phyloP scores from a whole-genome alignment of 2,888 invertebrate genomes.

The Drosophila paramelanica region DNA sequence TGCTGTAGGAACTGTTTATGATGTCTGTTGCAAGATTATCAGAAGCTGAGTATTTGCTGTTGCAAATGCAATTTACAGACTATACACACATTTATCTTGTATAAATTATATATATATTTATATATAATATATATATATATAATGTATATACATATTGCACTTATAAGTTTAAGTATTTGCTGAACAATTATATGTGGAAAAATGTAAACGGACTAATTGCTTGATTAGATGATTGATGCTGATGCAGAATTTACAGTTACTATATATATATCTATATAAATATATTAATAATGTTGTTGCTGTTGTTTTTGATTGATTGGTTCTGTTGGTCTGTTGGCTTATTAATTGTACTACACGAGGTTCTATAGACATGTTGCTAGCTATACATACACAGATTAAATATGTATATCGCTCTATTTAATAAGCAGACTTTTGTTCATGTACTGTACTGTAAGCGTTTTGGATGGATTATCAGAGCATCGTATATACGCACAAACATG shows the following conservation, averaged over 20 bases:
- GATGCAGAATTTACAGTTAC: conserved; percentile 7
- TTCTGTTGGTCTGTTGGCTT: conserved; percentile 34
- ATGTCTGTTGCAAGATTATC: conserved; percentile 30
- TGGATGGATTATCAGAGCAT: conserved; percentile 36
- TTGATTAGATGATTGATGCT: conserved; percentile 10
- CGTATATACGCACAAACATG: conserved; percentile 46
- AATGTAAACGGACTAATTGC: conserved; percentile 35
- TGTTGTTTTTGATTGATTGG: conserved; percentile 21
- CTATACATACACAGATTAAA: conserved; percentile 77
- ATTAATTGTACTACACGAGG: conserved; percentile 52
- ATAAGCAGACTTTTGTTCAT: conserved; percentile 43
- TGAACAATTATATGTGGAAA: conserved; percentile 28
- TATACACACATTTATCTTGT: conserved; percentile 46
- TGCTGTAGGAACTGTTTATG: conserved; percentile 31
- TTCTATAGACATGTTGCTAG: conserved; percentile 82
- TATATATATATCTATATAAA: conserved; percentile 9
- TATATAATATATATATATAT: conserved; percentile 13
- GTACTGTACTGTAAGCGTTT: conserved; percentile 74
- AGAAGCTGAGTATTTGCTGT: conserved; percentile 26
- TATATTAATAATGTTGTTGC: conserved; percentile 30
- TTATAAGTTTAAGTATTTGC: conserved; percentile 26
- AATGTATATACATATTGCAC: conserved; percentile 26
- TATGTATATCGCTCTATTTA: conserved; percentile 35
- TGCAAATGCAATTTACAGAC: conserved; percentile 36
- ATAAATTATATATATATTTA: conserved; percentile 9